A percentile compares a stretch with the other conserved stretches of the same genome.
Conservation (phyloP, 2,113 vertebrate species). For the Solenodon paradoxus region DNA sequence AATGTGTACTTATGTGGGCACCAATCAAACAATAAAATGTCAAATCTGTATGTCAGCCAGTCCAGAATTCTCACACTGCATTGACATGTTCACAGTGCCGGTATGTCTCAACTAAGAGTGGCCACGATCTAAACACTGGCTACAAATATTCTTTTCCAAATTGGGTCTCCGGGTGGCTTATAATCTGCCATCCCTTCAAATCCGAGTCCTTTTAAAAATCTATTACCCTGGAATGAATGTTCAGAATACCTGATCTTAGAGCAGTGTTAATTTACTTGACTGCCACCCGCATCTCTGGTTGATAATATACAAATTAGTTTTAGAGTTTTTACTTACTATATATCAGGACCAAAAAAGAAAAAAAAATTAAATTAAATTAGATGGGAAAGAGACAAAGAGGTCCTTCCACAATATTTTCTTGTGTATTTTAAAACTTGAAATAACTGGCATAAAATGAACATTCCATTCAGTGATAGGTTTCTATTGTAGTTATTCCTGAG, state of each 20-base stretch:
- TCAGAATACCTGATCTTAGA: slow-evolving; percentile 19
- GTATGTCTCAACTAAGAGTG: neutral
- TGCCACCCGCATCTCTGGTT: neutral
- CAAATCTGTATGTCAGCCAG: slow-evolving; percentile 47
- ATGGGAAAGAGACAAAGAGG: neutral
- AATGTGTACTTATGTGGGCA: slow-evolving; percentile 54
- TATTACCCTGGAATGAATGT: neutral
- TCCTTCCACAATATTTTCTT: slow-evolving; percentile 15
- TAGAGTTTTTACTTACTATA: neutral
- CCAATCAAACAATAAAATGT: slow-evolving; percentile 68
- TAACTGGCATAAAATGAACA: slow-evolving; percentile 49
- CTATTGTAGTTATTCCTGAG: slow-evolving; percentile 61
- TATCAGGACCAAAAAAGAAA: neutral
- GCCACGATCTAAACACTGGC: slow-evolving; percentile 14
- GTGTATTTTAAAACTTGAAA: slow-evolving; percentile 66
- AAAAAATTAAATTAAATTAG: neutral
- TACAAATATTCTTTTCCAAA: neutral
- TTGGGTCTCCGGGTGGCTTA: neutral
- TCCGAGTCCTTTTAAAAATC: neutral
- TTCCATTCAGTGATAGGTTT: slow-evolving; percentile 37
- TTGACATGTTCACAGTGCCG: neutral
- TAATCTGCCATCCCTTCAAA: neutral
- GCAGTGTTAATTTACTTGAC: neutral
- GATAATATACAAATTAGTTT: neutral
- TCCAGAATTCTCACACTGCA: slow-evolving; percentile 40